Evolutionary conservation across 1,140 invertebrate species (phyloP), one percentile per base, ranked within the genome.

Genomic region (silkworm (Bombyx mori)): DNA sequence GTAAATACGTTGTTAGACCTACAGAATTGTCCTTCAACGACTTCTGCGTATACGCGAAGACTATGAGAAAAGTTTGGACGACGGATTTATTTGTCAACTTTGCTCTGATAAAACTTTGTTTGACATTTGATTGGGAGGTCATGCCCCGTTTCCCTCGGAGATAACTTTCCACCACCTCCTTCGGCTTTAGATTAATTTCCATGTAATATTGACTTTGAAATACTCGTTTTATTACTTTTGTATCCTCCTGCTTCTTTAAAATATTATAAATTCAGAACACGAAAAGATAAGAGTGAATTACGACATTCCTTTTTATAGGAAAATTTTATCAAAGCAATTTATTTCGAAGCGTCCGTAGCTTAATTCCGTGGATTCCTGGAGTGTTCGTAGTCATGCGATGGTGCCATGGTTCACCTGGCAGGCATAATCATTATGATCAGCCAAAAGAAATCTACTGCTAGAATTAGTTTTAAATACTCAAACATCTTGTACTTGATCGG

Each of bases 51-150:
- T 1, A 47, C 45, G 6, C n/a, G n/a, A 67, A 62, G 53, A 68
- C 72, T 75, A 79, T 75, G 69, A 69, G 76, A 73, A 82, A 86
- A 86, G 77, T 86, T 85, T 49, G 57, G 59, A 61, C 65, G 60
- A 68, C 65, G 77, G 70, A 82, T 82, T 83, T 86, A 84, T 86
- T 82, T 84, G 82, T 84, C 78, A 78, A 82, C 78, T 82, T 82
- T 66, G 62, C 65, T 71, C 71, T 75, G 81, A 84, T 86, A 82
- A 86, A 84, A 86, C 64, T 86, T 86, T 71, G 74, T 80, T 79
- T 77, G 79, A 75, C 78, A 68, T 79, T 79, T 77, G 79, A 80
- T 84, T 84, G 79, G 77, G 61, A 73, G 77, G 75, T 76, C 77
- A 77, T 73, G 67, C 73, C 66, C 66, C 12, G 53, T 60, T 60